Percentiles rank a stretch among this genome's conserved stretches.
Evolutionary conservation across 2,888 invertebrate genomes (phyloP).

Genomic region (Candidula unifasciata): DNA sequence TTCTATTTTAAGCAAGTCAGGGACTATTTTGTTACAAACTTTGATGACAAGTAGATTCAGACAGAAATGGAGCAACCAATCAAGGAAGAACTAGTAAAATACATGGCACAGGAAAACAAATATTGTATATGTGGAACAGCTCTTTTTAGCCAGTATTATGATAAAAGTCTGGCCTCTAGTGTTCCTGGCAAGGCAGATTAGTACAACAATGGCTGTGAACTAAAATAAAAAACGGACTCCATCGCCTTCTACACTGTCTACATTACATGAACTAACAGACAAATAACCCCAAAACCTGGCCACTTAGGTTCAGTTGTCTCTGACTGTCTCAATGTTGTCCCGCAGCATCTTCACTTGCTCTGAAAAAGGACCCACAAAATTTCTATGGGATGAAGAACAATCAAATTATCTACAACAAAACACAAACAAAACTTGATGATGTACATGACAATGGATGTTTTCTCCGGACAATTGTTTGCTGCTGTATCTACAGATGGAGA

Average conservation of each 20-base stretch:
- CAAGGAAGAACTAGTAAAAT: too few species aligned
- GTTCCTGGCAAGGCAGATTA: background rate
- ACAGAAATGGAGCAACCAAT: too few species aligned
- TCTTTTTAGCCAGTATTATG: background rate
- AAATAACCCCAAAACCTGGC: too few species aligned
- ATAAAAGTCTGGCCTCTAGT: background rate
- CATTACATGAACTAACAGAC: background rate
- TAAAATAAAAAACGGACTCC: background rate
- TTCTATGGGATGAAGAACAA: too few species aligned
- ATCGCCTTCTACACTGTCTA: background rate
- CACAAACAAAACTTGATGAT: background rate
- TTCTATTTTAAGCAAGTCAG: too few species aligned
- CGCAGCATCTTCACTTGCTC: conserved; percentile 70
- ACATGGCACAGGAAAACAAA: too few species aligned
- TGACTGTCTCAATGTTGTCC: conserved; percentile 69
- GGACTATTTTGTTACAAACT: too few species aligned
- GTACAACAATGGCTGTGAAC: background rate
- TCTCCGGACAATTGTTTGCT: too few species aligned
- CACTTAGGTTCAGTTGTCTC: conserved; percentile 48
- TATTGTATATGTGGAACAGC: background rate
- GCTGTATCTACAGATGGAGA: too few species aligned
- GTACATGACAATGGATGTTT: background rate
- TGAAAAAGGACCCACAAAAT: conserved; percentile 54
- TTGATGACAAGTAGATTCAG: too few species aligned
- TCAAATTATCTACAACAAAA: background rate